Percentiles rank a stretch among this genome's conserved stretches.
These are phyloP conservation scores for Nyctibius grandis DNA, from an alignment of 2,797 vertebrate genomes.

Conservation along the genomic window DNA sequence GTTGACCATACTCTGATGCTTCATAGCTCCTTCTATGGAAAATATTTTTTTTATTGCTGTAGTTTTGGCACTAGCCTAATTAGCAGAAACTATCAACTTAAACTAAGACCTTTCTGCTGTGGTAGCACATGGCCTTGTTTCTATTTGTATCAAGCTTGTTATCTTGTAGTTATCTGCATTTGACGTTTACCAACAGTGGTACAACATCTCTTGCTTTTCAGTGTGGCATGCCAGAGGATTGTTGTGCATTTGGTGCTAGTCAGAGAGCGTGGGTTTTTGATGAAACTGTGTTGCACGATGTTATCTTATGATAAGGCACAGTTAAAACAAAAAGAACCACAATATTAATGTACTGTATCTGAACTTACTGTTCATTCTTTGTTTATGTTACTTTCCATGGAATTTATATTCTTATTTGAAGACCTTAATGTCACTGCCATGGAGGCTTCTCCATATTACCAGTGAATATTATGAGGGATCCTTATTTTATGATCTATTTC, in stretches of 20 bases:
- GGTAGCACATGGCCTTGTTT: background rate
- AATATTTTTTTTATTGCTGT: background rate
- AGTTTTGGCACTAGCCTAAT: background rate
- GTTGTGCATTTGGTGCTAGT: background rate
- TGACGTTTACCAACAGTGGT: background rate
- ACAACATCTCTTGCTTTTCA: background rate
- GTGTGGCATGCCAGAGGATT: accelerated
- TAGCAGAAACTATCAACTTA: background rate
- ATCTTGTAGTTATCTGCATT: background rate
- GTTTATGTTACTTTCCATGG: slow-evolving; percentile 16
- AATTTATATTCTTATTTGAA: slow-evolving; percentile 6
- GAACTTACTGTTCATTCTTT: background rate
- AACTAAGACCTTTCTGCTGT: background rate
- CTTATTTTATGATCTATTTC: background rate
- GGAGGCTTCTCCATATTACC: background rate
- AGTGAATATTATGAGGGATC: background rate
- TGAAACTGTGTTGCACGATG: background rate
- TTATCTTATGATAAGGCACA: slow-evolving; percentile 14
- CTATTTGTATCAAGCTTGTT: background rate
- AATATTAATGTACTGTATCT: background rate
- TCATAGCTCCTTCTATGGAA: background rate
- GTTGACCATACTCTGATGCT: background rate
- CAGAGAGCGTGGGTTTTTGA: background rate
- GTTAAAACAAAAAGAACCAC: background rate
- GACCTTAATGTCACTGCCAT: background rate